Evolutionary conservation across 2,113 vertebrate species (phyloP).

Genomic region (Silurus glanis): DNA sequence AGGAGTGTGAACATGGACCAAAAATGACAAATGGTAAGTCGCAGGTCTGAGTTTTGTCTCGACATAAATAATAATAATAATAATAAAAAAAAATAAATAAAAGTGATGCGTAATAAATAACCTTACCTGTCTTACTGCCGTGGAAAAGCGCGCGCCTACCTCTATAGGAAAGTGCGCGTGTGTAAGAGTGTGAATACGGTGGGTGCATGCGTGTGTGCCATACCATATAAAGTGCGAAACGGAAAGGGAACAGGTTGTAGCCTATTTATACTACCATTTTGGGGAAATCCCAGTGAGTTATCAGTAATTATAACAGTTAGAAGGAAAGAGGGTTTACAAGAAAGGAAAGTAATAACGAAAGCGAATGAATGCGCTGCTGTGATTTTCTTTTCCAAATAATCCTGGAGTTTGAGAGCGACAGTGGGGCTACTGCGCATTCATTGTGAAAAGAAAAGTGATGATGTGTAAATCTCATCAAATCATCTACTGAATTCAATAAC

Average conservation of each 20-base stretch:
- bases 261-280: conserved; percentile 36
- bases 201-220: not conserved
- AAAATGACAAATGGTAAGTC: conserved; percentile 64
- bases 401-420: not conserved
- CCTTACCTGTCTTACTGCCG: not conserved
- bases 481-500: not conserved
- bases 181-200: not conserved
- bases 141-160: too few species aligned
- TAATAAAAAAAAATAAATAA: not conserved
- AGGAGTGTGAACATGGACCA: conserved; percentile 52
- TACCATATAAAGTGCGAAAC: not conserved
- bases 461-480: not conserved
- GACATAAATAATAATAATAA: not conserved
- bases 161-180: not conserved
- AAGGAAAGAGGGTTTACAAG: conserved; percentile 53
- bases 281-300: conserved; percentile 49
- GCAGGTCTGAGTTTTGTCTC: not conserved
- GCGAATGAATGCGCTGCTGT: conserved; percentile 12
- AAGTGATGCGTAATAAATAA: not conserved
- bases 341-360: conserved; percentile 51
- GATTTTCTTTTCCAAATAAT: not conserved
- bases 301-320: conserved; percentile 41
- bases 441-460: not conserved
- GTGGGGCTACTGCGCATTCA: too few species aligned
- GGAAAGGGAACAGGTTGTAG: conserved; percentile 3